phyloP scores from a whole-genome alignment of 2,113 vertebrate genomes.

The Tetrao urogallus region DNA sequence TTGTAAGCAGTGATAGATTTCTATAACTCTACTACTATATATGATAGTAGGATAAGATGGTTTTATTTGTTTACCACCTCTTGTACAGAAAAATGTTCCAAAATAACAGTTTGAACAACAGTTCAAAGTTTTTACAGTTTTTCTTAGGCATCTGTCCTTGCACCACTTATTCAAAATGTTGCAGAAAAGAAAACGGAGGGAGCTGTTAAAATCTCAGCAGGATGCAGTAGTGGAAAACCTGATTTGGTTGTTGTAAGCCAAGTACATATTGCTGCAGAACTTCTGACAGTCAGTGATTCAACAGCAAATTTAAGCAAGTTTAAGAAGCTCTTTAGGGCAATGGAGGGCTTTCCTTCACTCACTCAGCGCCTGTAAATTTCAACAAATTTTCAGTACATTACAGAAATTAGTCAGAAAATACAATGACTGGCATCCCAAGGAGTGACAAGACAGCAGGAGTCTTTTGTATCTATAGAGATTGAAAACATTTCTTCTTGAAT shows the following conservation, averaged over 20 bases:
- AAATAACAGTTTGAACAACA: background rate
- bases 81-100: background rate
- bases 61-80: background rate
- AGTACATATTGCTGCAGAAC: background rate
- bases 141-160: background rate
- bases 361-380: background rate
- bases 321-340: background rate
- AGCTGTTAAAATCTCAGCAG: background rate
- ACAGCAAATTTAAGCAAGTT: background rate
- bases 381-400: background rate
- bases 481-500: background rate
- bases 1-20: background rate
- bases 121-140: background rate
- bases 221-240: background rate
- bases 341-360: background rate
- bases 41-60: background rate
- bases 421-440: background rate
- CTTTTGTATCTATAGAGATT: background rate
- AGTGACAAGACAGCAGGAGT: background rate
- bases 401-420: slow-evolving; percentile 12
- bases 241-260: background rate
- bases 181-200: background rate
- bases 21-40: background rate
- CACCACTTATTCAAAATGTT: background rate
- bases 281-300: background rate